A percentile compares a stretch with the other conserved stretches of the same genome.
These are phyloP conservation scores for Ariopsis seemanni DNA, from an alignment of 2,113 vertebrate species.

Conservation along the genomic window DNA sequence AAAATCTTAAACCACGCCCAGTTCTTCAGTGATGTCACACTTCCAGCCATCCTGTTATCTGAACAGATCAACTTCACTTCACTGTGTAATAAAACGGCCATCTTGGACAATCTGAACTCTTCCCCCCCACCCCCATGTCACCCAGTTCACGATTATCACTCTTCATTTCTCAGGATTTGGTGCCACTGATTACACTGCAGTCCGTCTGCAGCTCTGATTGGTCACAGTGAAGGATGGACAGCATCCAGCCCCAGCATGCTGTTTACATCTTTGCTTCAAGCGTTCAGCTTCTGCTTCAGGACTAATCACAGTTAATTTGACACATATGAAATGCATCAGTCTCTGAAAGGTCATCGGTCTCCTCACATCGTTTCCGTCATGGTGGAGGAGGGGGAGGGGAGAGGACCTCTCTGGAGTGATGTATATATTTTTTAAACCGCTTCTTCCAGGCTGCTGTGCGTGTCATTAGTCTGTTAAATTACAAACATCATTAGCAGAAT, in stretches of 20 bases:
- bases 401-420: slow-evolving; percentile 34
- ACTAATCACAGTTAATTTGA: not conserved
- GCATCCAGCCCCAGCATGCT: not conserved
- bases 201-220: not conserved
- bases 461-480: slow-evolving; percentile 74
- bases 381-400: not conserved
- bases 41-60: too few species aligned
- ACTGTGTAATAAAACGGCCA: not conserved
- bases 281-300: not conserved
- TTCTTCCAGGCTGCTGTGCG: slow-evolving; percentile 70
- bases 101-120: not conserved
- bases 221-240: not conserved
- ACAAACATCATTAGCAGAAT: slow-evolving; percentile 74
- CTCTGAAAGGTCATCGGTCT: not conserved
- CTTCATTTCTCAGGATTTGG: too few species aligned
- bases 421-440: slow-evolving; percentile 35
- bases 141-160: too few species aligned
- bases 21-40: not conserved
- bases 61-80: not conserved
- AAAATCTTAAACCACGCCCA: not conserved
- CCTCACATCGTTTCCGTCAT: slow-evolving; percentile 5
- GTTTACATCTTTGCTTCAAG: not conserved
- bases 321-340: not conserved
- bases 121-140: not conserved
- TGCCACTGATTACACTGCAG: not conserved